phyloP scores from a whole-genome alignment of 2,888 invertebrate genomes.

The Drosophila meridiana region DNA sequence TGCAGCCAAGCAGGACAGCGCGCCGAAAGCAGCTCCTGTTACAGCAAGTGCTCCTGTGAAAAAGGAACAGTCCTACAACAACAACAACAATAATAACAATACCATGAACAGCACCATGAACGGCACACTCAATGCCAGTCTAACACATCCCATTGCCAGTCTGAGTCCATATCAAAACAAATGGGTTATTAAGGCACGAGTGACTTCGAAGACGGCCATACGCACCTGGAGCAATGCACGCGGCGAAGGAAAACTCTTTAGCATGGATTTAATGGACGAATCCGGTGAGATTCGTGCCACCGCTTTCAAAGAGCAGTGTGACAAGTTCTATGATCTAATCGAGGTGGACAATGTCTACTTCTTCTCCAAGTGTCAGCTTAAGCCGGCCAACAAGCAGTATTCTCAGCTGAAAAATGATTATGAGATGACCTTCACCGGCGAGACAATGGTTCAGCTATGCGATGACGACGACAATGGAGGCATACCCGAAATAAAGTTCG shows the following conservation, averaged over 20 bases:
- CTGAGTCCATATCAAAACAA: slow-evolving; percentile 97
- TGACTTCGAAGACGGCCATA: slow-evolving; percentile 92
- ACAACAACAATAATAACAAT: slow-evolving; percentile 60
- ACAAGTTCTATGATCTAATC: slow-evolving; percentile 94
- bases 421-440: slow-evolving; percentile 94
- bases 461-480: slow-evolving; percentile 86
- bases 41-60: slow-evolving; percentile 27
- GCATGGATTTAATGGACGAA: slow-evolving; percentile 96
- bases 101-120: slow-evolving; percentile 63
- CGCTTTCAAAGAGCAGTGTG: slow-evolving; percentile 94
- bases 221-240: slow-evolving; percentile 96
- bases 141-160: slow-evolving; percentile 89
- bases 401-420: slow-evolving; percentile 95
- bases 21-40: slow-evolving; percentile 52
- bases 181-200: slow-evolving; percentile 96
- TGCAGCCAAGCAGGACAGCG: slow-evolving; percentile 54
- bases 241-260: slow-evolving; percentile 97
- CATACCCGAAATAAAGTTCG: slow-evolving; percentile 92
- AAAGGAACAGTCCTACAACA: slow-evolving; percentile 42
- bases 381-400: slow-evolving; percentile 97
- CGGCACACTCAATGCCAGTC: slow-evolving; percentile 84
- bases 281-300: slow-evolving; percentile 97
- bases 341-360: slow-evolving; percentile 96
- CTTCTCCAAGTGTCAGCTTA: slow-evolving; percentile 93
- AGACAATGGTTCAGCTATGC: slow-evolving; percentile 88